Base-by-base conservation (phyloP, 2,888 invertebrate genomes). In the Pterobdella sp. region DNA sequence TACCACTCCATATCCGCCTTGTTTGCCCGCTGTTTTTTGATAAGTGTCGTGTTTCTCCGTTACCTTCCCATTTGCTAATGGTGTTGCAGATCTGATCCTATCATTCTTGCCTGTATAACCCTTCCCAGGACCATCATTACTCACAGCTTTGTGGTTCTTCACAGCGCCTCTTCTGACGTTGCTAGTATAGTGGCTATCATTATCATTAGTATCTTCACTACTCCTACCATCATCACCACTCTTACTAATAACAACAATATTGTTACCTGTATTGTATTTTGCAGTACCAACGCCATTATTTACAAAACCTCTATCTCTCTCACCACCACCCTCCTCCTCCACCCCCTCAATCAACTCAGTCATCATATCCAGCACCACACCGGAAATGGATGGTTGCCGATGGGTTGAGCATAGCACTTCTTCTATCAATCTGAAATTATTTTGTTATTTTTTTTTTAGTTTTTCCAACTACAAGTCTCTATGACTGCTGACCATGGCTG, bases 341-440 rank as follows among this genome's bases (percentile, higher is more conserved):
- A 56, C 7, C 26, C 71, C 71, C 36, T 71, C 63, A 14, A 74
- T 74, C 22, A 68, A 36, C 29, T 74, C 74, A 26, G 72, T 74
- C 64, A 74, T 74, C 35, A 73, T 68, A 22, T 74, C 65, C n/a
- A 74, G 72, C 7, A 74, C 63, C 36, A 67, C 67, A 1, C 74
- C 72, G 0, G 74, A 68, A 14, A 74, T 36, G 4, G 74, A 74
- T 0, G 74, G 74, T 34, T 74, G 74, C 29, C 74, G 32, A 63
- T 73, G 72, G 35, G 72, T 74, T 2, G 74, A 74, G 22, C 56
- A 37, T n/a, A 74, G 35, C 22, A 74, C 74, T 22, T 74, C 74
- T 22, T 74, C 69, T 14, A 74, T n/a, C 34, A 74, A 42, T 35
- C 60, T 60, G 1, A n/a, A n/a, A n/a, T n/a, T n/a, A n/a, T n/a